Base-by-base conservation (phyloP, 2,113 vertebrate genomes). In the Thamnaconus septentrionalis region DNA sequence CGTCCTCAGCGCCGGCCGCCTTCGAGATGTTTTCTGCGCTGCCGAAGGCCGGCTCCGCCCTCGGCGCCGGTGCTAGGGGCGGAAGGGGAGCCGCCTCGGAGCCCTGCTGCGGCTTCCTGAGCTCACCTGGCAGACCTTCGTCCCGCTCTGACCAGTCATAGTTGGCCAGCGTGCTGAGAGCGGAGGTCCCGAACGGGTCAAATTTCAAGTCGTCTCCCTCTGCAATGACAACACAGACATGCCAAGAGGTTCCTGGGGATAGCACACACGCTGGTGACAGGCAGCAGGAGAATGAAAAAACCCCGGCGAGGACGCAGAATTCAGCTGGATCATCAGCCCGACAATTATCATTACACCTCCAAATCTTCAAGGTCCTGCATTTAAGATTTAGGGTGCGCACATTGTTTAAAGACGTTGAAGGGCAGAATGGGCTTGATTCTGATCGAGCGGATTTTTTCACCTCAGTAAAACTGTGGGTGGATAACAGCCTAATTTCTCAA, bases 141-240 rank as follows among this genome's bases (percentile, higher is more conserved):
- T 97, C 96, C 68, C 90, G 93, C 72, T 98, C 95, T 5, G 94
- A 91, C 94, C 95, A 97, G 84, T 98, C 95, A 59, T 84, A 95
- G 90, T 89, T 93, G 50, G 92, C 80, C 78, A 95, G 82, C 85
- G 91, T 91, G 88, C 93, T 92, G 85, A 92, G 77, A 45, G 85
- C 87, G 46, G 95, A 94, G 63, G 87, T 95, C 85, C 94, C 94
- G 55, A 96, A 95, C 0, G 93, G 92, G 86, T 93, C 94, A 76
- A 93, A 94, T 91, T 95, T 97, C 81, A 95, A 88, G 90, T 97
- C 94, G 56, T 98, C 96, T 82, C 91, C 77, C 88, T 98, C 95
- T 98, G 94, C 81, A 94, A 92, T 76, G 87, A 93, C 83, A 94
- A 94, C 80, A 92, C 71, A 86, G 71, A 82, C 66, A 89, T 66